Base-by-base conservation (phyloP, 2,888 invertebrate species). In the Blera fallax region DNA sequence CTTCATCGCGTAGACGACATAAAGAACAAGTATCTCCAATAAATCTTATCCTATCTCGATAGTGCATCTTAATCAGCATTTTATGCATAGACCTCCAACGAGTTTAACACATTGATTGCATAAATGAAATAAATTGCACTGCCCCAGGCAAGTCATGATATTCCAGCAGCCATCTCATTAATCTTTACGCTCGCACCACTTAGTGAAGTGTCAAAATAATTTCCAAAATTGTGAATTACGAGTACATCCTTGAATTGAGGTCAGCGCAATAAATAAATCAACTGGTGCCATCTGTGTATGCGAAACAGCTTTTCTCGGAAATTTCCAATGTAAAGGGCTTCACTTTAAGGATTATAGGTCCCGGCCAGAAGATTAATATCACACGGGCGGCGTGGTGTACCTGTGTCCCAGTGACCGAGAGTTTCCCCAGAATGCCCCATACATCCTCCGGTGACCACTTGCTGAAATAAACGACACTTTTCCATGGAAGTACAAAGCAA, bases 381-480 rank as follows among this genome's bases (percentile, higher is more conserved):
- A 24, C 45, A n/a, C 2, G n/a, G n/a, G n/a, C n/a, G n/a, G n/a
- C n/a, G n/a, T n/a, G n/a, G n/a, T n/a, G n/a, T 21, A 7, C 10
- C 21, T 6, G 3, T 29, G 67, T 40, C 34, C 54, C 37, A 37
- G 40, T 67, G 40, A 56, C 37, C 69, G 14, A 29, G 50, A 3
- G 24, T 24, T 24, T 24, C 24, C 24, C 24, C 24, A 24, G 14
- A 29, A 40, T 14, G 14, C n/a, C 10, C 3, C 37, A 37, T 43
- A 43, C 14, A 29, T 50, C 34, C 50, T 34, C 21, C 18, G 27
- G 16, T 67, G 67, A 40, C 29, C 54, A 56, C 43, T 56, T 56
- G 54, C 43, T 69, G 54, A 67, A 54, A 54, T 67, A 14, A 37
- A 27, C 14, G 67, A 73, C 73, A 73, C 73, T 54, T 62, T 65